phyloP scores from a whole-genome alignment of 2,888 invertebrate genomes.

The Atherix ibis region DNA sequence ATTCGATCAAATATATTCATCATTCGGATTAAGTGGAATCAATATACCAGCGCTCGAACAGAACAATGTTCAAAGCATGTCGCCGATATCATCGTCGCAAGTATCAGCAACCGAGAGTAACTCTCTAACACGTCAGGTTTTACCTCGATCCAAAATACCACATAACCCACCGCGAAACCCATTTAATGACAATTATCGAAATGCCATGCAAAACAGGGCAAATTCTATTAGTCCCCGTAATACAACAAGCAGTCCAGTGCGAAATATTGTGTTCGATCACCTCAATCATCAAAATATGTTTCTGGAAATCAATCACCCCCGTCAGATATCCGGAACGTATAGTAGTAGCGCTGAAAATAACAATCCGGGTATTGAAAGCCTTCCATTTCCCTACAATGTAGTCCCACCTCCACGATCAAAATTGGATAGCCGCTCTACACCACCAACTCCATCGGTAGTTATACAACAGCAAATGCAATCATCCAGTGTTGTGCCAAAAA shows the following conservation, averaged over 20 bases:
- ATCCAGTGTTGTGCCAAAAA: constrained; percentile 11
- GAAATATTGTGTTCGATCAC: constrained; percentile 23
- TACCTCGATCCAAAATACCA: constrained; percentile 16
- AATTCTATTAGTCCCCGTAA: constrained; percentile 29
- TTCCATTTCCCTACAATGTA: constrained; percentile 34
- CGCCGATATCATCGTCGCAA: constrained; percentile 19
- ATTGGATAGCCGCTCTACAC: constrained; percentile 17
- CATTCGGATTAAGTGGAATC: constrained; percentile 17
- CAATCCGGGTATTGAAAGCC: constrained; percentile 13
- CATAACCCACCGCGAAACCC: constrained; percentile 14
- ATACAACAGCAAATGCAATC: constrained; percentile 13
- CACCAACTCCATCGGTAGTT: constrained; percentile 14
- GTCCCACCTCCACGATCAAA: constrained; percentile 44
- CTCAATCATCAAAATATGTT: constrained; percentile 15
- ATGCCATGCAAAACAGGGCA: constrained; percentile 6
- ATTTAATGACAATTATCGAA: constrained; percentile 11
- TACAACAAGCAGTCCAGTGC: constrained; percentile 30
- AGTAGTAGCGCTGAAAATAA: constrained; percentile 15
- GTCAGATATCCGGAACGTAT: constrained; percentile 16
- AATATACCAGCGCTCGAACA: constrained; percentile 17
- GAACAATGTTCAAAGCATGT: constrained; percentile 15
- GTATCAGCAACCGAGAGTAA: constrained; percentile 19
- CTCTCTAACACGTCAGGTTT: constrained; percentile 19
- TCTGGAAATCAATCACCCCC: constrained; percentile 16
- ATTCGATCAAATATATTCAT: constrained; percentile 16